phyloP scores from a whole-genome alignment of 2,113 vertebrate species.

The Dasyprocta punctata region DNA sequence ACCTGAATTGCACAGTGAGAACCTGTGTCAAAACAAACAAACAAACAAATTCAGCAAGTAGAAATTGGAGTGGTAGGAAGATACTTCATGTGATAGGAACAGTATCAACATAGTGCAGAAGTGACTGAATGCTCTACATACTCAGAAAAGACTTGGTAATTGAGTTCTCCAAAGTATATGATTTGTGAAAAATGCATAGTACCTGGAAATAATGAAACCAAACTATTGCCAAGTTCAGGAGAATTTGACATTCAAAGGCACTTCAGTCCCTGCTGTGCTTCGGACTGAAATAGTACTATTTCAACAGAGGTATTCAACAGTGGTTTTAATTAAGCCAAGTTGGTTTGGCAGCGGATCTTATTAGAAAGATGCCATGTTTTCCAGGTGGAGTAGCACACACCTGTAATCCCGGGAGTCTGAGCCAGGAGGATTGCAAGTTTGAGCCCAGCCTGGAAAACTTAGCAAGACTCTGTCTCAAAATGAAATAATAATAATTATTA shows the following conservation, averaged over 20 bases:
- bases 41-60: background rate
- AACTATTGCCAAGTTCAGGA: conserved; percentile 11
- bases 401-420: background rate
- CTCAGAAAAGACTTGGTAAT: background rate
- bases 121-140: conserved; percentile 3
- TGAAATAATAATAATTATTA: background rate
- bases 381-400: background rate
- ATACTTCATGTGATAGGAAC: background rate
- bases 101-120: background rate
- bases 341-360: conserved; percentile 42
- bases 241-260: conserved; percentile 47
- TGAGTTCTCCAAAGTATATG: background rate
- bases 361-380: background rate
- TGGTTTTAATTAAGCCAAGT: conserved; percentile 22
- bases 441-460: background rate
- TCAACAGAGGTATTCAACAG: background rate
- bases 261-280: conserved; percentile 14
- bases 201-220: conserved; percentile 12
- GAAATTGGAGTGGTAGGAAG: background rate
- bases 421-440: background rate
- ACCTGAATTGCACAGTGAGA: background rate
- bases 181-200: conserved; percentile 35
- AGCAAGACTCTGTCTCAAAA: background rate
- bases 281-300: conserved; percentile 16
- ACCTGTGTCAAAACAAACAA: background rate